Conservation (phyloP, 2,797 vertebrate species). For the Jordanella pulchra region DNA sequence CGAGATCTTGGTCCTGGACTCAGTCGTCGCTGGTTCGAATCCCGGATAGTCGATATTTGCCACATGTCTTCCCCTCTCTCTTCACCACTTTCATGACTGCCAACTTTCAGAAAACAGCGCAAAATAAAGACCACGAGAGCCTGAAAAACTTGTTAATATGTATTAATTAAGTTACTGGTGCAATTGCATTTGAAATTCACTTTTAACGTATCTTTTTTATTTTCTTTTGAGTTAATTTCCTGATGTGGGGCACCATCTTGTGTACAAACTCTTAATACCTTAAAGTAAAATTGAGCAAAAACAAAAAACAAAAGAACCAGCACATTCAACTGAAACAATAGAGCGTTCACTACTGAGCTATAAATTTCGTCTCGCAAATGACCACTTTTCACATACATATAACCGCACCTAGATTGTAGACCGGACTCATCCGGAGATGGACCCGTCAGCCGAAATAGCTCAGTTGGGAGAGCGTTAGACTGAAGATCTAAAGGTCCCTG, state of each 20-base stretch:
- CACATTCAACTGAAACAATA: neutral
- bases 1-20: no score
- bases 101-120: no score
- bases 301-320: no score
- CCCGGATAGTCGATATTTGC: no score
- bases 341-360: neutral
- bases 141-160: neutral
- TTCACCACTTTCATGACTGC: no score
- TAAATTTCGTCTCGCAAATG: neutral
- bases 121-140: neutral
- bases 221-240: neutral
- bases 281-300: no score
- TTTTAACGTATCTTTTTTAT: neutral
- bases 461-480: conserved; percentile 78
- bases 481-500: conserved; percentile 76
- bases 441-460: conserved; percentile 68
- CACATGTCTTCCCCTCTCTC: no score
- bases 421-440: rapidly evolving
- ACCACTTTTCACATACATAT: neutral
- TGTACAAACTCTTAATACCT: neutral
- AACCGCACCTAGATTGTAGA: no score
- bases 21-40: no score
- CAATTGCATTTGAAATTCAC: no score
- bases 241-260: conserved; percentile 39
- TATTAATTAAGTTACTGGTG: neutral